Conservation (phyloP, 2,888 invertebrate species). For the Digitonthophagus gazella region DNA sequence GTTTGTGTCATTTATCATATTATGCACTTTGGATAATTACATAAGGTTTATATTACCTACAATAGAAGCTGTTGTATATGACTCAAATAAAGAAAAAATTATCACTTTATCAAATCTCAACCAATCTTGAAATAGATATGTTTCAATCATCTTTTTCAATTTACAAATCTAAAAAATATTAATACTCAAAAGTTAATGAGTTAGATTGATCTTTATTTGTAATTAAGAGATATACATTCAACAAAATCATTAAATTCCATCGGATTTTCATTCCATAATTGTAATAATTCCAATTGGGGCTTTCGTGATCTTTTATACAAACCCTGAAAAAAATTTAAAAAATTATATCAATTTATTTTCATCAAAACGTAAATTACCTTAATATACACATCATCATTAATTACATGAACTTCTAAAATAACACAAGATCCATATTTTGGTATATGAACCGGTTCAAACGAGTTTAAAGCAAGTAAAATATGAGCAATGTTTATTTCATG, state of each 20-base stretch:
- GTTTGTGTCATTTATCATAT: too few relatives aligned
- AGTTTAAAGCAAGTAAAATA: conserved; percentile 15
- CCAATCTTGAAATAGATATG: too few relatives aligned
- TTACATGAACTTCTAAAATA: conserved; percentile 20
- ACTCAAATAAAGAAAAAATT: too few relatives aligned
- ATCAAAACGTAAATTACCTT: conserved; percentile 11
- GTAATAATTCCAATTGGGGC: background rate
- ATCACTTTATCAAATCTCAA: too few relatives aligned
- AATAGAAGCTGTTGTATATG: too few relatives aligned
- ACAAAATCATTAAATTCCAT: background rate
- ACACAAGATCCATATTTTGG: conserved; percentile 21
- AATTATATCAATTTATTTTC: background rate
- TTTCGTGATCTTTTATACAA: background rate
- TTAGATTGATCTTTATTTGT: too few relatives aligned
- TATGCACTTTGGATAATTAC: too few relatives aligned
- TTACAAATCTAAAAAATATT: too few relatives aligned
- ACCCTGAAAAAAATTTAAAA: background rate
- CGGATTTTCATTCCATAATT: background rate
- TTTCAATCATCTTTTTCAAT: too few relatives aligned
- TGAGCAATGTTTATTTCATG: conserved; percentile 20
- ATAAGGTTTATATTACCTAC: too few relatives aligned
- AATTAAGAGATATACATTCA: background rate
- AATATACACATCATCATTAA: background rate
- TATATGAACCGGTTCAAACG: conserved; percentile 3
- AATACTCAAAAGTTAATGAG: too few relatives aligned